Conservation (phyloP, 2,888 invertebrate species). For the Sphaeridia pumilis region DNA sequence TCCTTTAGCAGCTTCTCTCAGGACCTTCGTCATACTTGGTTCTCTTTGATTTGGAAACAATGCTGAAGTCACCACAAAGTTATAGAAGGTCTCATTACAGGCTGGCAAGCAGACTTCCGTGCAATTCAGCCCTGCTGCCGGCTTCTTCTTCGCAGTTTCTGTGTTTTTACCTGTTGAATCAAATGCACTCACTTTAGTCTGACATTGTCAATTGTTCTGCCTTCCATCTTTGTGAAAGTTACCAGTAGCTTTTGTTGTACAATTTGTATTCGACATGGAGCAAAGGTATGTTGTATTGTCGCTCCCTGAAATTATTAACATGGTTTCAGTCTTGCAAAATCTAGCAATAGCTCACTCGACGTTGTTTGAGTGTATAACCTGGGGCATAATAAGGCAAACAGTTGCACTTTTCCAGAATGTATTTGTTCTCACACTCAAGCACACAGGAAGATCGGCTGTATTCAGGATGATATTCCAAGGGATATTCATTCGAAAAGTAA, state of each 20-base stretch:
- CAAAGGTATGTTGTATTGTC: no score
- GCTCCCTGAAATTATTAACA: no score
- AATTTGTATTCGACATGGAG: no score
- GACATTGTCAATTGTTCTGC: no score
- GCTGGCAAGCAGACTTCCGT: conserved; percentile 24
- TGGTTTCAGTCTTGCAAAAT: no score
- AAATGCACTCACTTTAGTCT: no score
- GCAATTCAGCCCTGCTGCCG: not conserved
- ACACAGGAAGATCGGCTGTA: conserved; percentile 32
- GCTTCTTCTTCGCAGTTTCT: no score
- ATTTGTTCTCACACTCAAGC: conserved; percentile 28
- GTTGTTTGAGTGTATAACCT: no score
- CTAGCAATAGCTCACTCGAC: no score
- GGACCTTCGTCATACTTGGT: conserved; percentile 33
- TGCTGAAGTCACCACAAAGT: conserved; percentile 26
- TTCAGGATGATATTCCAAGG: conserved; percentile 25
- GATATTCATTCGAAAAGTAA: conserved; percentile 24
- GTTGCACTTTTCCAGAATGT: conserved; percentile 19
- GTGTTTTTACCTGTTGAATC: no score
- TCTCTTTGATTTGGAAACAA: conserved; percentile 32
- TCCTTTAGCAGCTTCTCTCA: conserved; percentile 26
- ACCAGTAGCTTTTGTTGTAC: no score
- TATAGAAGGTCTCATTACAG: conserved; percentile 34
- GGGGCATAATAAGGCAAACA: conserved; percentile 31
- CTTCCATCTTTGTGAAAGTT: no score